Conservation (phyloP, 1,140 invertebrate genomes). For the Steinernema feltiae region DNA sequence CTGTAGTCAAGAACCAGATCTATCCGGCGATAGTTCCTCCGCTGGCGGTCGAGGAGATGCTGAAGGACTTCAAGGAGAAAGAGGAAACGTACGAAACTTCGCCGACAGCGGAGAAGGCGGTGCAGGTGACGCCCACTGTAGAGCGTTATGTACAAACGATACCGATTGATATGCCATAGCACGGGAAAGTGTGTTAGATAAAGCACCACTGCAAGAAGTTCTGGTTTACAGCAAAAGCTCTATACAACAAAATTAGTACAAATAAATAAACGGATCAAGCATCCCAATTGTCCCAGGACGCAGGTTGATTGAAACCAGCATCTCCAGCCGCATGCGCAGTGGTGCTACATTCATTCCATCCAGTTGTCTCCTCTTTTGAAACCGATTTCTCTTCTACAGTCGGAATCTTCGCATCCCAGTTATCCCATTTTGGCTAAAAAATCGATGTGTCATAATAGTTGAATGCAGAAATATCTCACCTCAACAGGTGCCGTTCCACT, state of each 20-base stretch:
- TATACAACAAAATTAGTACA: background rate
- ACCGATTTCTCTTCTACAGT: no score
- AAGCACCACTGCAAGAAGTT: no score
- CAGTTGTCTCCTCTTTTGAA: background rate
- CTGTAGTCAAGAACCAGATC: background rate
- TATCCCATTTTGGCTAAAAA: background rate
- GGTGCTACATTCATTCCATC: background rate
- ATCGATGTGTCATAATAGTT: background rate
- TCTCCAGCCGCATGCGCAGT: background rate
- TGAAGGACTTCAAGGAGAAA: background rate
- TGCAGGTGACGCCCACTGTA: background rate
- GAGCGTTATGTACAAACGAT: background rate
- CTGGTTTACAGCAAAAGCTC: no score
- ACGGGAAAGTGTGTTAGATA: no score
- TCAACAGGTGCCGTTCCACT: background rate
- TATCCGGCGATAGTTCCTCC: background rate
- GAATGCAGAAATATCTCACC: background rate
- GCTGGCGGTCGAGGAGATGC: background rate
- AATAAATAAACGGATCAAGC: background rate
- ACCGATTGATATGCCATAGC: background rate
- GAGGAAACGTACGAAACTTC: background rate
- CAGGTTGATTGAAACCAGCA: background rate
- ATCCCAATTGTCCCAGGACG: background rate
- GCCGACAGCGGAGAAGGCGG: background rate
- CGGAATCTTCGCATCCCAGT: background rate